Base-by-base conservation (phyloP, 2,113 vertebrate genomes). In the Australoheros scitulus region DNA sequence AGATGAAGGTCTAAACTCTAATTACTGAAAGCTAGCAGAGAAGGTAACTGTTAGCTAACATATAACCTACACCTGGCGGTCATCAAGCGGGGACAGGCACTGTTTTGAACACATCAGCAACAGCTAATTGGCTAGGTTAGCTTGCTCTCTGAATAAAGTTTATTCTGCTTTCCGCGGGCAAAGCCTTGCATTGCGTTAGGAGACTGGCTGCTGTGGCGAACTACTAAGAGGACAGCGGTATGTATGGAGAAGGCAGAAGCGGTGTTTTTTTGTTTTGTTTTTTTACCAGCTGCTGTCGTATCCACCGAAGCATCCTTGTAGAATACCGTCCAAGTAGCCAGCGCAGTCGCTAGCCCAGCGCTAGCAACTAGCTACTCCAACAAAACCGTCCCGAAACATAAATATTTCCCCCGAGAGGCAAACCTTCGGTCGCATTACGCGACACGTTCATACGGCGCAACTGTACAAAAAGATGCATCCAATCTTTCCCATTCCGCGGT, bases 241-340 rank as follows among this genome's bases (percentile, higher is more conserved):
- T 20, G 2, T 55, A 34, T 34, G 57, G 7, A 83, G 72, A 83
- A 29, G 72, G 43, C 26, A 47, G 4, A 26, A 20, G 32, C 41
- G 32, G 2, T n/a, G 50, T 94, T 82, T 90, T 9, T 70, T 70
- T 41, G 26, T 26, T 3, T 26, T 41, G 1, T 11, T 11, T 13
- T 43, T 96, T 90, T 96, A 99, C 98, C 98, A 99, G 96, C 96
- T 98, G 98, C 94, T 98, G 97, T 88, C 97, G 97, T 90, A 98
- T 95, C 98, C 98, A 99, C 89, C 97, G 97, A 89, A 97, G 95
- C 97, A 98, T 98, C 95, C 96, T 96, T 60, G 64, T 80, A 60
- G 59, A 81, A 83, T 79, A 52, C 41, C 84, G 43, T 76, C 63
- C 4, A 88, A 90, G 87, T 81, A 86, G 90, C 88, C 91, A 80